Percentiles rank a stretch among this genome's conserved stretches.
Evolutionary conservation across 2,888 invertebrate species (phyloP).

Genomic region (Pteria penguin): DNA sequence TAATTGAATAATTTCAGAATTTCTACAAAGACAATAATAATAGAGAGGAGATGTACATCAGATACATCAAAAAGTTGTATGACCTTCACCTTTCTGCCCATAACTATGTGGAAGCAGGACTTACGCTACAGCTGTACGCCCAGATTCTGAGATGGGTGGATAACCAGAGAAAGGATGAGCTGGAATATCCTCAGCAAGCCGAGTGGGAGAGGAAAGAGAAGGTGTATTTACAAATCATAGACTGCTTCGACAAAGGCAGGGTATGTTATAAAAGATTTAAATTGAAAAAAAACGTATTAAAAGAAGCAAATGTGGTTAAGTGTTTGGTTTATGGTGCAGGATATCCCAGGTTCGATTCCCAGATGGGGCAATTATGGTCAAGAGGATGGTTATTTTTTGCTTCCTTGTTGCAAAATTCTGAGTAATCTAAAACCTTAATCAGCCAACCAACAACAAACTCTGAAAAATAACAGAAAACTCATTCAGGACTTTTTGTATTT

Average conservation of each 20-base stretch:
- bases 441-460: too few relatives aligned
- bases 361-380: too few relatives aligned
- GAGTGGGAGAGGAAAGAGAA: constrained; percentile 95
- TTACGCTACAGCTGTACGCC: constrained; percentile 95
- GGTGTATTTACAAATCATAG: constrained; percentile 92
- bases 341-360: too few relatives aligned
- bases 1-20: constrained; percentile 88
- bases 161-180: constrained; percentile 74
- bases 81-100: constrained; percentile 94
- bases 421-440: too few relatives aligned
- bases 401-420: too few relatives aligned
- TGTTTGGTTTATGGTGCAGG: too few relatives aligned
- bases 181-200: constrained; percentile 85
- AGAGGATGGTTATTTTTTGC: too few relatives aligned
- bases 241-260: constrained; percentile 96
- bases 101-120: constrained; percentile 96
- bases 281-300: too few relatives aligned
- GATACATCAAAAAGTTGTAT: constrained; percentile 96
- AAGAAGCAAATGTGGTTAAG: too few relatives aligned
- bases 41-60: constrained; percentile 95
- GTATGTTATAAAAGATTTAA: constrained; percentile 81
- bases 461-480: too few relatives aligned
- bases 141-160: constrained; percentile 91
- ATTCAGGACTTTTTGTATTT: too few relatives aligned
- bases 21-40: constrained; percentile 96